Evolutionary conservation across 2,797 vertebrate genomes (phyloP).

Genomic region (Brachymystax lenok): DNA sequence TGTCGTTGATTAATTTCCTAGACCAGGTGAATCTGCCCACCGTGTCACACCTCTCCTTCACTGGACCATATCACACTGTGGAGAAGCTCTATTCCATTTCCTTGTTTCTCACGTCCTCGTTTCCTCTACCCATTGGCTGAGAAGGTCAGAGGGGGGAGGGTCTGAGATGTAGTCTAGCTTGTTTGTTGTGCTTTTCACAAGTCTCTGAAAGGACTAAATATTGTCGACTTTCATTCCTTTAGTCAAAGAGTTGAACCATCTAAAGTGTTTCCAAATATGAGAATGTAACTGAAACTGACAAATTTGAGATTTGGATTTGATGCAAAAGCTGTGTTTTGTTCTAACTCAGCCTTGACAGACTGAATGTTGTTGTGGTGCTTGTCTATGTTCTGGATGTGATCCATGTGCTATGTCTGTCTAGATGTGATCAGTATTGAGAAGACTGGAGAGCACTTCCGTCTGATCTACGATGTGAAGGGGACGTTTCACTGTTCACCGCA

Average conservation of each 20-base stretch:
- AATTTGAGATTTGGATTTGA: not conserved
- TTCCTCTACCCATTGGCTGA: no score
- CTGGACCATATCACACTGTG: not conserved
- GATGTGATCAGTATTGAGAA: slow-evolving; percentile 99
- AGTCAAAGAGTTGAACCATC: not conserved
- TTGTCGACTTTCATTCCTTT: not conserved
- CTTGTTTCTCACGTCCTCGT: no score
- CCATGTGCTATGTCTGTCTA: slow-evolving; percentile 39
- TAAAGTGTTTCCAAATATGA: not conserved
- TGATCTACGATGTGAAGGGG: slow-evolving; percentile 97
- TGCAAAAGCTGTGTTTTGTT: not conserved
- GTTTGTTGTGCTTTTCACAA: no score
- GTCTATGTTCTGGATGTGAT: not conserved
- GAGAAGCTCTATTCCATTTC: no score
- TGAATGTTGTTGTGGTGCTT: not conserved
- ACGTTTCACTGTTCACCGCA: slow-evolving; percentile 95
- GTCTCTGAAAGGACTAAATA: not conserved
- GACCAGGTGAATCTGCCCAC: not conserved
- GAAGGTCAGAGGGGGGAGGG: no score
- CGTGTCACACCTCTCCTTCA: slow-evolving; percentile 8
- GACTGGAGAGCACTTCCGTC: slow-evolving; percentile 92
- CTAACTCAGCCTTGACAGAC: no score
- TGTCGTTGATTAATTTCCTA: slow-evolving; percentile 52
- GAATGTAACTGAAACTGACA: no score
- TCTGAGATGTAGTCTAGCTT: no score